Conservation (phyloP, 2,888 invertebrate species). For the Drosophila helvetica region DNA sequence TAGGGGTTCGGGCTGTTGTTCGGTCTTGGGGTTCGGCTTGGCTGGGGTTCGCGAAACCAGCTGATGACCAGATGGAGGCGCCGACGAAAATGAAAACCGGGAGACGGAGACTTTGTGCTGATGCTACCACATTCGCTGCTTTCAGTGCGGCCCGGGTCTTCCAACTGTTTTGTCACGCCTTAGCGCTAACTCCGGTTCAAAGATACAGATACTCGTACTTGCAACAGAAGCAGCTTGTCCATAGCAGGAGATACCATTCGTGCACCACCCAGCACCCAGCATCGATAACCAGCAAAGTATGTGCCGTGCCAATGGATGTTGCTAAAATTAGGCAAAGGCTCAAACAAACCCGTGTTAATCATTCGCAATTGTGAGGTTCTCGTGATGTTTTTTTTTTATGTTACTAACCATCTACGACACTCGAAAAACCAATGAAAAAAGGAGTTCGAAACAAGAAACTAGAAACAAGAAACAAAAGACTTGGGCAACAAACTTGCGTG, state of each 20-base stretch:
- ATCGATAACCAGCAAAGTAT: slow-evolving; percentile 54
- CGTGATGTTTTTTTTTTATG: not conserved
- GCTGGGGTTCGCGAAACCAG: slow-evolving; percentile 35
- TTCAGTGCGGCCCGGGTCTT: slow-evolving; percentile 84
- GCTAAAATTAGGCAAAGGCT: slow-evolving; percentile 30
- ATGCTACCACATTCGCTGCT: slow-evolving; percentile 80
- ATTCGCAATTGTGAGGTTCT: slow-evolving; percentile 33
- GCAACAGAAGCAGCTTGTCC: slow-evolving; percentile 3
- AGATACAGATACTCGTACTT: not conserved
- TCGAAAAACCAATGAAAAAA: slow-evolving; percentile 15
- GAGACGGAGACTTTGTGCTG: slow-evolving; percentile 80
- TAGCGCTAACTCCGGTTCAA: slow-evolving; percentile 68
- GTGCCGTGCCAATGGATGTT: slow-evolving; percentile 57
- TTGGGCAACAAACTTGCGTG: slow-evolving; percentile 75
- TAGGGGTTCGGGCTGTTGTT: slow-evolving; percentile 51
- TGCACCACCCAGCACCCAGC: slow-evolving; percentile 19
- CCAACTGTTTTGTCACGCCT: slow-evolving; percentile 84
- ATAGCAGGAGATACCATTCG: slow-evolving; percentile 19
- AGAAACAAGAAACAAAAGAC: slow-evolving; percentile 64
- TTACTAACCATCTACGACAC: not conserved
- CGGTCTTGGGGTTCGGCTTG: slow-evolving; percentile 25
- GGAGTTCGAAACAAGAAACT: slow-evolving; percentile 38
- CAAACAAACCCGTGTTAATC: slow-evolving; percentile 22
- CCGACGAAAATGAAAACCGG: slow-evolving; percentile 26
- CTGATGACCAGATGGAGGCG: slow-evolving; percentile 64